Conservation (phyloP, 2,113 vertebrate genomes). For the Embiotoca jacksoni region DNA sequence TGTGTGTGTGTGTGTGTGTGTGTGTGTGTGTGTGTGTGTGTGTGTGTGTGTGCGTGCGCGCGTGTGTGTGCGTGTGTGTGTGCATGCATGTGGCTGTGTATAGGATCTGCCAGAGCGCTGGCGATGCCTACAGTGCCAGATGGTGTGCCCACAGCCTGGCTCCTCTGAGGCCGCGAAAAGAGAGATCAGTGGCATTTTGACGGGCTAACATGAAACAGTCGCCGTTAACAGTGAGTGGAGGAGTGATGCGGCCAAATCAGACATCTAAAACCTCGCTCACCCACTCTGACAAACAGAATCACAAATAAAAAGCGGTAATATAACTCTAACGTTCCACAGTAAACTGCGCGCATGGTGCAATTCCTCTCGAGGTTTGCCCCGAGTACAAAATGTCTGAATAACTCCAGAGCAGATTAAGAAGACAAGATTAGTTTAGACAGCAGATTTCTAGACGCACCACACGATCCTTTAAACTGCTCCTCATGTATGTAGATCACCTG, state of each 20-base stretch:
- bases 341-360: not conserved
- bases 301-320: not conserved
- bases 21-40: slow-evolving; percentile 5
- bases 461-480: slow-evolving; percentile 20
- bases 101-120: slow-evolving; percentile 46
- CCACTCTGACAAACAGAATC: slow-evolving; percentile 24
- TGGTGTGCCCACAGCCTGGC: slow-evolving; percentile 62
- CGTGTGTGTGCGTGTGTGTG: not conserved
- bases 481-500: slow-evolving; percentile 36
- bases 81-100: slow-evolving; percentile 25
- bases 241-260: slow-evolving; percentile 25
- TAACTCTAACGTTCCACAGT: not conserved
- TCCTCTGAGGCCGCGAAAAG: slow-evolving; percentile 63
- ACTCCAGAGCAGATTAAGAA: not conserved
- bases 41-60: slow-evolving; percentile 12
- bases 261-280: slow-evolving; percentile 17
- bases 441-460: slow-evolving; percentile 21
- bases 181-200: slow-evolving; percentile 68
- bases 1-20: slow-evolving; percentile 13
- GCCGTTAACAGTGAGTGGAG: slow-evolving; percentile 9
- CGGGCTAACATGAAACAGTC: slow-evolving; percentile 43
- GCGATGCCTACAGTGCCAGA: slow-evolving; percentile 70
- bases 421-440: not conserved
- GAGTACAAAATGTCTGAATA: slow-evolving; percentile 16
- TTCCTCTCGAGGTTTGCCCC: not conserved